These are phyloP conservation scores for Gasterosteus nipponicus DNA, from an alignment of 2,113 vertebrate genomes.

Conservation along the genomic window DNA sequence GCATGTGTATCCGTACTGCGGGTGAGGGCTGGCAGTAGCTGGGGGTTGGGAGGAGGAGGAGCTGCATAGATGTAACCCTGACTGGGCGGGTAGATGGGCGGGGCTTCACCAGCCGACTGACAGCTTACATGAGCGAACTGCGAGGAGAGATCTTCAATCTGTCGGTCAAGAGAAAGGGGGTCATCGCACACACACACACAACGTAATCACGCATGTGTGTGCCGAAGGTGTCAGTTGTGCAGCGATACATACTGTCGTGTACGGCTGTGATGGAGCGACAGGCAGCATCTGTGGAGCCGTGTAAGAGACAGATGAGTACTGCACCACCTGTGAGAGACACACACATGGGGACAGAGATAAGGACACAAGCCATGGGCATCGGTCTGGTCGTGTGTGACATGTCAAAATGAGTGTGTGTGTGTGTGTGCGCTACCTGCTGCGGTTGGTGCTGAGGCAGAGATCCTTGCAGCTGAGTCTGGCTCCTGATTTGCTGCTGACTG, in stretches of 20 bases:
- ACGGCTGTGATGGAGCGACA: conserved; percentile 87
- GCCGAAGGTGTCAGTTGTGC: background rate
- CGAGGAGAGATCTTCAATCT: conserved; percentile 88
- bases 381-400: background rate
- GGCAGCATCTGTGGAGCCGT: conserved; percentile 90
- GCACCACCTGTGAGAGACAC: conserved; percentile 78
- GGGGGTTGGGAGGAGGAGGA: conserved; percentile 81
- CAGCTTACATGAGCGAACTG: conserved; percentile 90
- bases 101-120: conserved; percentile 87
- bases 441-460: conserved; percentile 76
- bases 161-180: conserved; percentile 27
- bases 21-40: conserved; percentile 85
- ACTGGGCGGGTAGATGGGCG: conserved; percentile 74
- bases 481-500: conserved; percentile 86
- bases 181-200: background rate
- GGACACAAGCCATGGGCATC: conserved; percentile 23
- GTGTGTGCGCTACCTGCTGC: conserved; percentile 83
- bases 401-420: background rate
- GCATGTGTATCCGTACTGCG: conserved; percentile 78
- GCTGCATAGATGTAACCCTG: conserved; percentile 75
- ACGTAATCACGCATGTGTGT: conserved; percentile 8
- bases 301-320: conserved; percentile 90
- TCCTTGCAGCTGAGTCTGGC: conserved; percentile 81
- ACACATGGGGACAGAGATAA: conserved; percentile 53
- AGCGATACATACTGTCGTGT: conserved; percentile 83